Evolutionary conservation across 2,113 vertebrate species (phyloP).

Genomic region (Kryptolebias marmoratus): DNA sequence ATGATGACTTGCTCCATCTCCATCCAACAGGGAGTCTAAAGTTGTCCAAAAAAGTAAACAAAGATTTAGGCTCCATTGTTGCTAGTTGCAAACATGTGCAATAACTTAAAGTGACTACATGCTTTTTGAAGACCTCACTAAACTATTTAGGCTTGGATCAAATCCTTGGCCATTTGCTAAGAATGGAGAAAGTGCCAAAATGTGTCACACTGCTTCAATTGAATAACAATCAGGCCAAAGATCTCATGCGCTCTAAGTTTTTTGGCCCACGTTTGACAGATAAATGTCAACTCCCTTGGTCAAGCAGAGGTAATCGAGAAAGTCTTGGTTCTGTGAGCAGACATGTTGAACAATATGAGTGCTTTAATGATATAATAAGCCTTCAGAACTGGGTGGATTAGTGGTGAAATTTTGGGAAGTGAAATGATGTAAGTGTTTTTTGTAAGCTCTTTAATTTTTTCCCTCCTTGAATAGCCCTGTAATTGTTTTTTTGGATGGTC

Average conservation of each 20-base stretch:
- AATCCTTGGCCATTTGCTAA: conserved; percentile 63
- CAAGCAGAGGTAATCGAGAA: conserved; percentile 61
- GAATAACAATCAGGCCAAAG: conserved; percentile 49
- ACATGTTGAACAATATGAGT: conserved; percentile 60
- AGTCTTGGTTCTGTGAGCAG: conserved; percentile 52
- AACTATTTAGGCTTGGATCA: conserved; percentile 62
- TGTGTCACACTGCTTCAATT: conserved; percentile 69
- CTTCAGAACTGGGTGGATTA: conserved; percentile 66
- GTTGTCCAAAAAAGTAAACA: conserved; percentile 72
- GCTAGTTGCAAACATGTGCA: conserved; percentile 75
- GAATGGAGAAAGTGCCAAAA: conserved; percentile 62
- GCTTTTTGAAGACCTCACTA: conserved; percentile 67
- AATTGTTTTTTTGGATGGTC: conserved; percentile 65
- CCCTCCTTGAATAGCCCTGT: conserved; percentile 48
- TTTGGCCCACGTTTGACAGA: conserved; percentile 65
- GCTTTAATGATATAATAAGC: conserved; percentile 71
- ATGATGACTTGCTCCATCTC: conserved; percentile 73
- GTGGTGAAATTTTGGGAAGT: conserved; percentile 62
- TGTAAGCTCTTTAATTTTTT: conserved; percentile 62
- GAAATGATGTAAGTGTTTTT: conserved; percentile 68
- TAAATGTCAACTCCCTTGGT: conserved; percentile 69
- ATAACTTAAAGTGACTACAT: conserved; percentile 73
- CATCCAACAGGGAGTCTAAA: conserved; percentile 48
- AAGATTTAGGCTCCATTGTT: conserved; percentile 55
- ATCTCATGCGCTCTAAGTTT: conserved; percentile 51